Base-by-base conservation (phyloP, 2,888 invertebrate genomes). In the Ophonus ardosiacus region DNA sequence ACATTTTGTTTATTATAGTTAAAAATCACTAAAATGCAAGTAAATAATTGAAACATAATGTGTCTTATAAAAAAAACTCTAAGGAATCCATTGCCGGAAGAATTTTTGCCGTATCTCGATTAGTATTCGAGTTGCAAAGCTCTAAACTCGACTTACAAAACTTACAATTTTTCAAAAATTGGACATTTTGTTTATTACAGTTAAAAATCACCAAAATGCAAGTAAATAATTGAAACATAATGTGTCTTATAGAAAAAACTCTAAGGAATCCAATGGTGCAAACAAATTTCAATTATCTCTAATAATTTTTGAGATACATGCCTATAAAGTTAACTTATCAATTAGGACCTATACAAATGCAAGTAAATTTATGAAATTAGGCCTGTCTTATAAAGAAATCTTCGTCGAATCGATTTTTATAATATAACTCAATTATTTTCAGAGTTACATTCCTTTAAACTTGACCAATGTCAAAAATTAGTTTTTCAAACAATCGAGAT, bases 241-340 rank as follows among this genome's bases (percentile, higher is more conserved):
- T 3, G 3, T 21, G 21, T 21, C 21, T 43, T 43, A 43, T 10
- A 10, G 8, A 43, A 43, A 43, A 43, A 43, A 43, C 3, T 43
- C 43, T 6, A 6, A 10, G 10, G 43, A 43, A 10, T 43, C 43
- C 6, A 43, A 4, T 10, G 7, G 7, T 6, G 7, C 3, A 43
- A 43, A 7, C 5, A 40, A 7, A 7, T 40, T 40, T 40, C 5
- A 5, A 40, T 40, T 40, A 40, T 40, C n/a, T 40, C 40, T 40
- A 40, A 7, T 40, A 40, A 7, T 40, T 40, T 40, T 40, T 7
- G 40, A 40, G 40, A 40, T 40, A 40, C 7, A 7, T 7, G 40
- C 40, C n/a, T n/a, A n/a, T n/a, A n/a, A n/a, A n/a, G 6, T 40
- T 40, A 40, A 40, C 86, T 86, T 90, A 93, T 96, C 98, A 89